These are phyloP conservation scores for Oreochromis grahami DNA, from an alignment of 2,797 vertebrate genomes.

Conservation along the genomic window DNA sequence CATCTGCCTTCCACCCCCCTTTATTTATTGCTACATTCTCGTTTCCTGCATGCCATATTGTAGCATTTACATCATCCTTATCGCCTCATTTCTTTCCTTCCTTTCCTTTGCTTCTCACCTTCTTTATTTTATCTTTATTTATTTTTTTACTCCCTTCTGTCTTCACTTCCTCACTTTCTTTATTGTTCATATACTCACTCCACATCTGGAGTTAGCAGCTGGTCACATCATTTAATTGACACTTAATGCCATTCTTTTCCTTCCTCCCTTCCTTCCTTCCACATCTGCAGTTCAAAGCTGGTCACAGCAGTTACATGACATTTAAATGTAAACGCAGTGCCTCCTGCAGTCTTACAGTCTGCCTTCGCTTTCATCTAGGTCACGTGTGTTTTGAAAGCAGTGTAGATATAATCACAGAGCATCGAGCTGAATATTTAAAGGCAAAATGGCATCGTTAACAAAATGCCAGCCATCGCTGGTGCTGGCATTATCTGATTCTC, in stretches of 20 bases:
- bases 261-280: neutral
- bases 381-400: neutral
- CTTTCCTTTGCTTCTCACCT: neutral
- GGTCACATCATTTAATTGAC: neutral
- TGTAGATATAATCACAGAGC: neutral
- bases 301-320: slow-evolving; percentile 2
- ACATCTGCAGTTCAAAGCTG: slow-evolving; percentile 12
- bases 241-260: neutral
- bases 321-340: slow-evolving; percentile 1
- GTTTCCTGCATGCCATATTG: neutral
- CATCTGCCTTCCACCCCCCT: neutral
- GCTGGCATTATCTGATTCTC: slow-evolving; percentile 13
- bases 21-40: neutral
- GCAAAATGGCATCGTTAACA: slow-evolving; percentile 16
- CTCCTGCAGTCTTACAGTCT: neutral
- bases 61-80: neutral
- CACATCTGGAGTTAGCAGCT: neutral
- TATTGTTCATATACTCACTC: neutral
- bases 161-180: neutral
- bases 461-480: slow-evolving; percentile 31
- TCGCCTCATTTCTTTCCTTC: neutral
- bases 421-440: slow-evolving; percentile 11
- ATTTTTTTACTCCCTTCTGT: neutral
- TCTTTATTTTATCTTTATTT: neutral
- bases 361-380: neutral